Evolutionary conservation across 2,113 vertebrate species (phyloP).

Genomic region (Syngnathus floridae): DNA sequence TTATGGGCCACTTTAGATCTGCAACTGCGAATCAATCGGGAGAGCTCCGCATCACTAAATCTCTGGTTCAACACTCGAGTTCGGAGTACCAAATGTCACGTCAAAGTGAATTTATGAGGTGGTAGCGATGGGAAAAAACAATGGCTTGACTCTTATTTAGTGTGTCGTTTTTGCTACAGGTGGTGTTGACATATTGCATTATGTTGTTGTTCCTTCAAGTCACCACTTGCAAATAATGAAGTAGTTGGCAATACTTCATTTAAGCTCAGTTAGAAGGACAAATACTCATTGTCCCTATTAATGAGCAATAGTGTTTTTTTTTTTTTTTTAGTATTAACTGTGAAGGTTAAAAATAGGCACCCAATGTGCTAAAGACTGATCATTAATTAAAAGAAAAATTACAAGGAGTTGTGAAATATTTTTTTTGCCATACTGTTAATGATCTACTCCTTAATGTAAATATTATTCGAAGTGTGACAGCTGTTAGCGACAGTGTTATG

Average conservation of each 20-base stretch:
- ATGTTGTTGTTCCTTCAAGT: not conserved
- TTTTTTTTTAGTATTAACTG: not conserved
- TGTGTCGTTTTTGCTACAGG: not conserved
- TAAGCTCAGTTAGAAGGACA: too few species aligned
- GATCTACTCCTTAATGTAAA: conserved; percentile 8
- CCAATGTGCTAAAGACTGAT: too few species aligned
- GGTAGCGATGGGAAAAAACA: not conserved
- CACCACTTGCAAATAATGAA: not conserved
- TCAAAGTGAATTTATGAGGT: not conserved
- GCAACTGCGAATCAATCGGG: not conserved
- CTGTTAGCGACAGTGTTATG: conserved; percentile 6
- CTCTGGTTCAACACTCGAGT: not conserved
- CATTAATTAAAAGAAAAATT: not conserved
- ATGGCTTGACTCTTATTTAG: not conserved
- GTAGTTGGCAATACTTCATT: too few species aligned
- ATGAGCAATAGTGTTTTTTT: not conserved
- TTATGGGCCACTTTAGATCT: not conserved
- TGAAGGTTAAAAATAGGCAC: too few species aligned
- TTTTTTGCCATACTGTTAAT: not conserved
- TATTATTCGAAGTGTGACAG: conserved; percentile 4
- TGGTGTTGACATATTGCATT: not conserved
- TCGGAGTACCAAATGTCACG: not conserved
- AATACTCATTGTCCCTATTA: too few species aligned
- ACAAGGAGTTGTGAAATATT: not conserved
- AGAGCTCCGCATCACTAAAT: not conserved